Conservation (phyloP, 2,888 invertebrate genomes). For the Chymomyza caudatula region DNA sequence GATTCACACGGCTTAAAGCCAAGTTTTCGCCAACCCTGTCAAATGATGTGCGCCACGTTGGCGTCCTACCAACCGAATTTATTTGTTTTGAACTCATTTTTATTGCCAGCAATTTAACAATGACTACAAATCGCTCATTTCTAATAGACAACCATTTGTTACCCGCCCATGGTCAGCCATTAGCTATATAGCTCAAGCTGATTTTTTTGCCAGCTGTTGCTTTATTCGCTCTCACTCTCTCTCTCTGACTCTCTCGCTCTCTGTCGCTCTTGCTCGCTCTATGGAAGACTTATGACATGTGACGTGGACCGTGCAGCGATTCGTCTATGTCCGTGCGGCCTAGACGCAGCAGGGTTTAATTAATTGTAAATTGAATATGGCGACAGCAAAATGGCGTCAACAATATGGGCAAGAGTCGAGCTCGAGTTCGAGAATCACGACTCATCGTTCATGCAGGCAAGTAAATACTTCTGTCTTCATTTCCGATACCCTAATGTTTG, state of each 20-base stretch:
- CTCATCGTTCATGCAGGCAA: constrained; percentile 1
- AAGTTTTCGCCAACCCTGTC: constrained; percentile 7
- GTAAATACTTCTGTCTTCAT: neutral
- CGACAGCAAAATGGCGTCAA: neutral
- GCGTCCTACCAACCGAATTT: constrained; percentile 32
- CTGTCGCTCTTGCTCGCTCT: neutral
- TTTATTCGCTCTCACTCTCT: neutral
- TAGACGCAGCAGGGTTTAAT: neutral
- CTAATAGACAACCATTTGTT: constrained; percentile 51
- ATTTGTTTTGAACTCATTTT: constrained; percentile 52
- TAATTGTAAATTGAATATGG: constrained; percentile 1
- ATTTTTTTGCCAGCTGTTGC: neutral
- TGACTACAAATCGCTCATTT: constrained; percentile 57
- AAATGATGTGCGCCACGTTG: constrained; percentile 20
- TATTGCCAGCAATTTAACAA: constrained; percentile 55
- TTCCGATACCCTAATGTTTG: neutral
- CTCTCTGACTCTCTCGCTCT: neutral
- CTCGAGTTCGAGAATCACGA: neutral
- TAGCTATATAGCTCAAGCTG: neutral
- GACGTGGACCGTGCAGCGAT: neutral
- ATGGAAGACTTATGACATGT: neutral
- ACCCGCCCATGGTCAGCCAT: constrained; percentile 13
- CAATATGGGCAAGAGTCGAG: neutral
- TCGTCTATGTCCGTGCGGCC: neutral
- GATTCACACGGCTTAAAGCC: no score